Conservation (phyloP, 2,113 vertebrate species). For the Amia ocellicauda region DNA sequence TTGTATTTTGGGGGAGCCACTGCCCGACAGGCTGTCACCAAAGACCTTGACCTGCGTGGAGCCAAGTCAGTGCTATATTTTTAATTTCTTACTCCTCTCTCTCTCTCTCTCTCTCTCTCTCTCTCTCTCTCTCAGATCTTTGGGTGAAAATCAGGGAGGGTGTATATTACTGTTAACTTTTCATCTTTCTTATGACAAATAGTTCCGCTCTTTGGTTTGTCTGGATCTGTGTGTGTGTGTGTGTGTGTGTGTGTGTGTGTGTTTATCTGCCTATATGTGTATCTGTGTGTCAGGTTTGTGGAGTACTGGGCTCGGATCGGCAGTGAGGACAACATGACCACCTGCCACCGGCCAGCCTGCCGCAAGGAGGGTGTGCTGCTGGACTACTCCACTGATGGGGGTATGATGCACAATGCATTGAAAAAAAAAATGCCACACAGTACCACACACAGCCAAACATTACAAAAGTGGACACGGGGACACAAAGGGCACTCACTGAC, state of each 20-base stretch:
- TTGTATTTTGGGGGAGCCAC: slow-evolving; percentile 89
- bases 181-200: not conserved
- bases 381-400: slow-evolving; percentile 92
- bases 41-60: slow-evolving; percentile 89
- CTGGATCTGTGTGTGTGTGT: not conserved
- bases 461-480: not conserved
- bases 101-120: not conserved
- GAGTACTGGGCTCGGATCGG: slow-evolving; percentile 97
- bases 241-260: too few species aligned
- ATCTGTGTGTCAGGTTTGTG: slow-evolving; percentile 79
- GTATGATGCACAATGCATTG: slow-evolving; percentile 53
- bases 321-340: slow-evolving; percentile 92
- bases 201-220: not conserved
- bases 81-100: not conserved
- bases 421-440: too few species aligned
- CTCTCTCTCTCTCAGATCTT: not conserved
- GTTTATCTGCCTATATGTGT: too few species aligned
- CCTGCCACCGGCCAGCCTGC: slow-evolving; percentile 90
- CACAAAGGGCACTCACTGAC: too few species aligned
- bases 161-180: not conserved
- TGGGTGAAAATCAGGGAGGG: too few species aligned
- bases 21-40: slow-evolving; percentile 86
- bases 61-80: slow-evolving; percentile 79
- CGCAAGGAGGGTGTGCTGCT: slow-evolving; percentile 91
- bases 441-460: too few species aligned